Base-by-base conservation (phyloP, 2,113 vertebrate species). In the Forbesichthys agassizii region DNA sequence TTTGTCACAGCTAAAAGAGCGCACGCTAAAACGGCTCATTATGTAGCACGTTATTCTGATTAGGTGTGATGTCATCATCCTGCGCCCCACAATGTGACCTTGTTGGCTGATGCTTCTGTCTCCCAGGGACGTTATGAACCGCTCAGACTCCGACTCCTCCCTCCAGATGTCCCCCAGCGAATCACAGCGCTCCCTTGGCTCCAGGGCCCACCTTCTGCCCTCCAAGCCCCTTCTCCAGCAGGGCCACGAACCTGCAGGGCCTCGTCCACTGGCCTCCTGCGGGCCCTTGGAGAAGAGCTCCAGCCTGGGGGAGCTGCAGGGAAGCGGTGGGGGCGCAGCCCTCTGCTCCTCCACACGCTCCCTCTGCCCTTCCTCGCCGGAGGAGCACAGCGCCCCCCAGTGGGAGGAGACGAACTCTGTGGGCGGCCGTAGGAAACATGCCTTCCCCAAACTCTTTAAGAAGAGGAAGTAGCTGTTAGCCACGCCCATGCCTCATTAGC, bases 361-460 rank as follows among this genome's bases (percentile, higher is more conserved):
- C 0, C 94, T 96, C 79, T 95, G 87, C 84, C 81, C 92, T 72
- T 89, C 93, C 36, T 90, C 92, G 85, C 84, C 92, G 59, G 96
- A 95, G 58, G 95, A 96, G 69, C 94, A 96, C 80, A 92, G 90
- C 52, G 90, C 89, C 63, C 90, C 93, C 61, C 91, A 90, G 0
- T 93, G 92, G 0, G 95, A 97, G 61, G 95, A 96, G 80, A 90
- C 87, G 5, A 94, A 95, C 71, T 84, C 84, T 1, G 83, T 89
- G 71, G 68, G 88, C 63, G 90, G 91, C 82, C 93, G 96, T 72
- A 96, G 95, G 87, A 97, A 95, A 82, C 92, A 93, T 84, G 91
- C 94, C 53, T 94, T 98, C 57, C 94, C 95, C 53, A 96, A 94
- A 91, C 92, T 98, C 85, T 98, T 98, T 88, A 97, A 94, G 90